Base-by-base conservation (phyloP, 2,888 invertebrate genomes). In the Hypena proboscidalis region DNA sequence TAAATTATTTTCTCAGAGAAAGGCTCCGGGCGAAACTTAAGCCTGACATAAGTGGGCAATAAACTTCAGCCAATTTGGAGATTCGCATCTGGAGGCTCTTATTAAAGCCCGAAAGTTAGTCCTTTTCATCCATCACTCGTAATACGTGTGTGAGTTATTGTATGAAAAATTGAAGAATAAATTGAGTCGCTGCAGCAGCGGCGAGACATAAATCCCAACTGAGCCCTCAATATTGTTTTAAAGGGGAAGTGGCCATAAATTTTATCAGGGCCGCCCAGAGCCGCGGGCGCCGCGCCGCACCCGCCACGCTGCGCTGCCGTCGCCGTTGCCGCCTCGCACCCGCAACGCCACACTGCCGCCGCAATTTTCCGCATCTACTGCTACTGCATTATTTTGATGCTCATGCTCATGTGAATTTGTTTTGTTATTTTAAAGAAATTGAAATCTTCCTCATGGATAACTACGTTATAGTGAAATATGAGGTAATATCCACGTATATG, bases 201-300 rank as follows among this genome's bases (percentile, higher is more conserved):
- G 89, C 90, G 86, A 90, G 90, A 89, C 89, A 90, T 90, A 90
- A 90, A 90, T 90, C 90, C 90, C 88, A 89, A 89, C 90, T 87
- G 91, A 90, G 90, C 91, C 91, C 90, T 90, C 91, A 91, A 91
- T 91, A 91, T 91, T 91, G 91, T 91, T 91, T 91, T 91, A 91
- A 91, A 91, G 90, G 88, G 90, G 89, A 90, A 88, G 90, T 89
- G 87, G 89, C 89, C 90, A 91, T 91, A 91, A 91, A 91, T 91
- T 91, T 90, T 90, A 90, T 90, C 90, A 88, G 85, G 85, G 83
- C 83, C 82, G 85, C 83, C 81, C 88, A 88, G 83, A 69, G 70
- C 72, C 61, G 77, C 77, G 74, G 74, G 69, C 67, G 55, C 53
- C 62, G 50, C 67, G 56, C 56, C 46, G 50, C 62, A 44, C 35